Evolutionary conservation across 2,113 vertebrate species (phyloP), one percentile per base, ranked within the genome.

Genomic region (Ammospiza nelsoni): DNA sequence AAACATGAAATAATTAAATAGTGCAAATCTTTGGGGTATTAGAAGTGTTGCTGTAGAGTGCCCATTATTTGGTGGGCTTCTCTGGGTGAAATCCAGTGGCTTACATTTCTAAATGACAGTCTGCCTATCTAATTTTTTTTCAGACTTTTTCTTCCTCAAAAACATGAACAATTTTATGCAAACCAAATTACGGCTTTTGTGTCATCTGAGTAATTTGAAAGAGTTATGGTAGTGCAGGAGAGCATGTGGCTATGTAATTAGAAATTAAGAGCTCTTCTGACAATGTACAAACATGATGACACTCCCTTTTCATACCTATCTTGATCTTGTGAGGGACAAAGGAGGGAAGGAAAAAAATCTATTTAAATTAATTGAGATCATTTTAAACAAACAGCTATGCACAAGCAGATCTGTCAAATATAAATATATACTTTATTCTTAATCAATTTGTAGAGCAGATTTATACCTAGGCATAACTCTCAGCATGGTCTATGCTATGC

Each of bases 211-310:
- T 31, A 43, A 84, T 89, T 93, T 63, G 25, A 63, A 12, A 63
- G 43, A 80, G 48, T 77, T 92, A 51, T 33, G 24, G 44, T 51
- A 55, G 37, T 33, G 51, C 18, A 83, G 39, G 39, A 69, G 35
- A 76, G 10, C 33, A 71, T 35, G 43, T 67, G 48, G 9, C 43
- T 63, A 12, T 52, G 33, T 81, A 94, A 93, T 78, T 78, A 92
- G 80, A 93, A 95, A 74, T 74, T 87, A 90, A 81, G n/a, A 41
- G 5, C 35, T 61, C n/a, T 83, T 80, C 51, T 84, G 76, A 81
- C 66, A 77, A 72, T 48, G 33, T 55, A 61, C 43, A 84, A 86
- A 84, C 21, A 69, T 51, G 23, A 43, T 48, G 19, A 81, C 55
- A 6, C 21, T 77, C 13, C 13, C 4, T 80, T 89, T 89, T 80